Base-by-base conservation (phyloP, 1,140 invertebrate species). In the Pseudomyrmex gracilis region DNA sequence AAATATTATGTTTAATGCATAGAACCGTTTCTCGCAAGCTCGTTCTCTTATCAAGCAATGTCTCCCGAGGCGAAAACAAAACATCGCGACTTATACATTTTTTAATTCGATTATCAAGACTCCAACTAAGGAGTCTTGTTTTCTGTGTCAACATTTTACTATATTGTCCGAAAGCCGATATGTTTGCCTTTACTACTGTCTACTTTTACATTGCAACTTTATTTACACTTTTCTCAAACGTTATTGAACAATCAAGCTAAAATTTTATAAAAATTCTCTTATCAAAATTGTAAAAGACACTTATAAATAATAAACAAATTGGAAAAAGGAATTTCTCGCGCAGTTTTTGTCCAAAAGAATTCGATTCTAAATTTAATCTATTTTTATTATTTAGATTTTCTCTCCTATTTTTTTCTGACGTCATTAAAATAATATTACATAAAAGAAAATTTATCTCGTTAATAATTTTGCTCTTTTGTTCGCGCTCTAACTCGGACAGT, bases 1-100 rank as follows among this genome's bases (percentile, higher is more conserved):
- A n/a, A n/a, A n/a, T n/a, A 63, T 76, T 76, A 51, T 67, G 51
- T 68, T 68, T 57, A 77, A 67, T 67, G 9, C 34, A 13, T 22
- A 20, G 34, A 1, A 45, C 13, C 64, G 15, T 51, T 5, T 76
- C 17, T 34, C 66, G 3, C 9, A 20, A 67, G 12, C 17, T 74
- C 12, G 9, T 67, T 77, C 24, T 77, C 24, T 67, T 55, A 68
- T 78, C 66, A 13, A 68, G 20, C 34, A 22, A 51, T 34, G 20
- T 0, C 2, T 34, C 12, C 1, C 17, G 51, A 68, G 17, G 34
- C 13, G 1, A 22, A 77, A n/a, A 57, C 2, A 9, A 57, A 2
- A 9, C 2, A 3, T 51, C 49, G 5, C 34, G 34, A 57, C 17
- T 22, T 20, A n/a, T 68, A 22, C 5, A 47, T 47, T 78, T 78